Conservation (phyloP, 2,888 invertebrate species). For the Dexiosoma caninum region DNA sequence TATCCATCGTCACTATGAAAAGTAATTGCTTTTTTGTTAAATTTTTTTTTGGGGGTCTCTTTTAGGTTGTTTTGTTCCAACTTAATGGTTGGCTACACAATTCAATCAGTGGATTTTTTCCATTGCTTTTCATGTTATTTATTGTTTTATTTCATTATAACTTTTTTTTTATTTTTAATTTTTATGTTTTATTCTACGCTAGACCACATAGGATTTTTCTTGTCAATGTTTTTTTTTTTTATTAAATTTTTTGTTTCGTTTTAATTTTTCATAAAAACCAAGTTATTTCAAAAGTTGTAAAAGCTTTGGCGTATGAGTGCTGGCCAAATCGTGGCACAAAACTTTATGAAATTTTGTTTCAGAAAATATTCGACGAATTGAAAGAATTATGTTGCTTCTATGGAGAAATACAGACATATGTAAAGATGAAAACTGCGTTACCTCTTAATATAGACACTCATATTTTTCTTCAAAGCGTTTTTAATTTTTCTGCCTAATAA, state of each 20-base stretch:
- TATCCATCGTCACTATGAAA: constrained; percentile 10
- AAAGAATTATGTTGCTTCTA: no score
- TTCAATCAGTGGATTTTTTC: constrained; percentile 25
- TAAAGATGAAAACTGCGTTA: no score
- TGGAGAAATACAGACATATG: no score
- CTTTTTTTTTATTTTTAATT: neutral
- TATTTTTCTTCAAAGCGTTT: no score
- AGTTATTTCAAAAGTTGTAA: neutral
- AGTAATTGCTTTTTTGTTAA: no score
- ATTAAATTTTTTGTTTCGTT: no score
- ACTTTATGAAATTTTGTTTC: no score
- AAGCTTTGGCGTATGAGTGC: neutral
- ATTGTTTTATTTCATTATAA: neutral
- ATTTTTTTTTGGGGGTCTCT: neutral
- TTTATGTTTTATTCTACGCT: neutral
- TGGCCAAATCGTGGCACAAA: no score
- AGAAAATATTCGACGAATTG: no score
- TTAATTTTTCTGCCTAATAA: no score
- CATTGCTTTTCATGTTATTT: neutral
- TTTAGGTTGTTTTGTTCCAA: neutral
- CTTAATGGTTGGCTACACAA: constrained; percentile 44
- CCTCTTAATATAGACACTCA: no score
- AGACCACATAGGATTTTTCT: constrained; percentile 2
- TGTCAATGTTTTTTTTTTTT: no score
- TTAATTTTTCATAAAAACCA: neutral